Evolutionary conservation across 2,797 vertebrate genomes (phyloP), one percentile per base, ranked within the genome.

Genomic region (Poecilia wingei): DNA sequence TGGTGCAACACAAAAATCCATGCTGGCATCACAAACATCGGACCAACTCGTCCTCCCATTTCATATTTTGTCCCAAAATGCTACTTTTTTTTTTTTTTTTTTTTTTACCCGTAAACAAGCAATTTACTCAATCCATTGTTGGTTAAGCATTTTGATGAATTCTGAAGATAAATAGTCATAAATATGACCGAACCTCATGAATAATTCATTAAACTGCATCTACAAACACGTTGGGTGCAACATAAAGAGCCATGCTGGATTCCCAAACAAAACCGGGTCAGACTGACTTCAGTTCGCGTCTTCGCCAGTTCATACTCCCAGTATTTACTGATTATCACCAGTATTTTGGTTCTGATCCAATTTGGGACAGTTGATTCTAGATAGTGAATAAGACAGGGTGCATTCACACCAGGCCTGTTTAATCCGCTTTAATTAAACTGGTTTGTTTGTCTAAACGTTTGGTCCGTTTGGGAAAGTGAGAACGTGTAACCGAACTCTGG

Each of bases 11-110:
- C 49, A 80, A 80, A 90, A 68, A 78, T 70, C 76, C 86, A 89
- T 83, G 84, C 86, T 87, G 82, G 84, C 89, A 84, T 87, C 79
- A 87, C 61, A 53, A 75, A 84, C 71, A 88, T 89, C 80, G 83
- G 79, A 70, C 22, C 16, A 70, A 45, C 13, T 70, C 0, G 36
- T 69, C n/a, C 9, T 43, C 25, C 41, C 6, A 13, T 64, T 39
- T 39, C 33, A 66, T 22, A 66, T 33, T 22, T 31, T 59, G 4
- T 4, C 66, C 66, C 22, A 69, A 33, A 69, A 25, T 43, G 41
- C 39, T 43, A 22, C 7, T 53, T 22, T 22, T 51, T 51, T 18
- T 6, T 6, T 49, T 18, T 6, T 6, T 49, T 66, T 69, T 12
- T 69, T 13, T 13, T 69, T 3, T 6, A 69, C 39, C 66, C 22